These are phyloP conservation scores for Acropora yongei DNA, from an alignment of 64 coral and sea anemone species.

Conservation along the genomic window DNA sequence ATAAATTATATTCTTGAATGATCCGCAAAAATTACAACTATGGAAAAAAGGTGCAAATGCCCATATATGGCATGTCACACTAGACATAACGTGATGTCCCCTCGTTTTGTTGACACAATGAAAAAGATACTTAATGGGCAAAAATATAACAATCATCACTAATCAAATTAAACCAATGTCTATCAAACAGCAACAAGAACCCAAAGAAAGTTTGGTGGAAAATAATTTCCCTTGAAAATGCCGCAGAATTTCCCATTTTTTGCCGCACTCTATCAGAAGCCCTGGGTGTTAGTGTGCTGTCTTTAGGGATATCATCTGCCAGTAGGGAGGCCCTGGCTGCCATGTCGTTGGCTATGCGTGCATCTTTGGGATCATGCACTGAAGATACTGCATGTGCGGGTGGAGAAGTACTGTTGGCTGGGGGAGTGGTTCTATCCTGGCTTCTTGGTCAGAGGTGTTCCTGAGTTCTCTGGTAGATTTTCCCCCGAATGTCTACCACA, in stretches of 20 bases:
- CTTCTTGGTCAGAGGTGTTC: constrained; percentile 58
- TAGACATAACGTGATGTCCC: background rate
- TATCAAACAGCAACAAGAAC: constrained; percentile 13
- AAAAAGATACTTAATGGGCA: background rate
- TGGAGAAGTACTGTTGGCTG: constrained; percentile 7
- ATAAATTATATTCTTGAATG: background rate
- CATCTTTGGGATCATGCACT: constrained; percentile 1
- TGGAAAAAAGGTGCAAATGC: background rate
- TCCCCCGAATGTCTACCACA: background rate
- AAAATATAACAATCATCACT: background rate
- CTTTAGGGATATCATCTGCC: constrained; percentile 5
- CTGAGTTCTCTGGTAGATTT: constrained; percentile 61
- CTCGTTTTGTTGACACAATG: background rate
- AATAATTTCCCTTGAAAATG: too few relatives aligned
- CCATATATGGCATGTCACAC: background rate
- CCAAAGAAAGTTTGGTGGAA: background rate
- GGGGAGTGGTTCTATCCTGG: background rate
- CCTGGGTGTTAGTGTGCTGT: background rate
- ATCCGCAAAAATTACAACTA: background rate
- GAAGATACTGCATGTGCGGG: background rate
- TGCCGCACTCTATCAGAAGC: too few relatives aligned
- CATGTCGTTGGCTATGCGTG: background rate
- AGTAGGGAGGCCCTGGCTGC: background rate
- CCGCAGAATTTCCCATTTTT: too few relatives aligned
- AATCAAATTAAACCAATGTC: background rate